Evolutionary conservation across 1,140 invertebrate species (phyloP).

Genomic region (Ceratitis capitata): DNA sequence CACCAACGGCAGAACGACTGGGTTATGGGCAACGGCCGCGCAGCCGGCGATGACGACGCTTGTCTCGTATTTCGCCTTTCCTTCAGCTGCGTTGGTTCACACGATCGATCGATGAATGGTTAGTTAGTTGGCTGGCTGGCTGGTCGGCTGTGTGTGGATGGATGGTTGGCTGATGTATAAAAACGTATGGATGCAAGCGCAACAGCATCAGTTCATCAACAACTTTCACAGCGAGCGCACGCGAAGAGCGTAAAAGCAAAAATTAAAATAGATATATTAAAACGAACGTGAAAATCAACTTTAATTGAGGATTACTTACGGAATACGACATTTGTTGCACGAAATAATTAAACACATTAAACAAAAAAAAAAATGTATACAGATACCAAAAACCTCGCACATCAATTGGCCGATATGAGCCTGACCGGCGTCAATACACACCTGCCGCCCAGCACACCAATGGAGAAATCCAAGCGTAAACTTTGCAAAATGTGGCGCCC

Average conservation of each 20-base stretch:
- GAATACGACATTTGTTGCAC: neutral
- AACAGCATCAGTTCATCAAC: slow-evolving; percentile 64
- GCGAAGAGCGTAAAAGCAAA: neutral
- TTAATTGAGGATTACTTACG: neutral
- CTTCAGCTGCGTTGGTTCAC: slow-evolving; percentile 35
- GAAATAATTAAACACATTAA: slow-evolving; percentile 20
- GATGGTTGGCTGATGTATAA: slow-evolving; percentile 25
- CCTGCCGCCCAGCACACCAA: slow-evolving; percentile 33
- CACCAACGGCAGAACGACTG: neutral
- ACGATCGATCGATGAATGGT: slow-evolving; percentile 35
- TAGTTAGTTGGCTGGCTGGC: neutral
- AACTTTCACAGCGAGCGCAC: slow-evolving; percentile 62
- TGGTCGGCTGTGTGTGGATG: neutral
- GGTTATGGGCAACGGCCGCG: neutral
- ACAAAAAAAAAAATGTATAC: slow-evolving; percentile 53
- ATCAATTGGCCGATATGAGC: slow-evolving; percentile 8
- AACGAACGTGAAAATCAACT: neutral
- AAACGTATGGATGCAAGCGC: slow-evolving; percentile 47
- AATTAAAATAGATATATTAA: neutral
- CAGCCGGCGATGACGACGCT: neutral
- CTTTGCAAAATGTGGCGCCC: slow-evolving; percentile 57
- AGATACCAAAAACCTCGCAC: slow-evolving; percentile 58
- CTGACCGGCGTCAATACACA: slow-evolving; percentile 5
- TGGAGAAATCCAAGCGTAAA: slow-evolving; percentile 35
- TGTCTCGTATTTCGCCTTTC: slow-evolving; percentile 33